Percentiles rank a stretch among this genome's conserved stretches.
These are phyloP conservation scores for Trissoscelio sp. DNA, from an alignment of 2,888 invertebrate species.

Conservation along the genomic window DNA sequence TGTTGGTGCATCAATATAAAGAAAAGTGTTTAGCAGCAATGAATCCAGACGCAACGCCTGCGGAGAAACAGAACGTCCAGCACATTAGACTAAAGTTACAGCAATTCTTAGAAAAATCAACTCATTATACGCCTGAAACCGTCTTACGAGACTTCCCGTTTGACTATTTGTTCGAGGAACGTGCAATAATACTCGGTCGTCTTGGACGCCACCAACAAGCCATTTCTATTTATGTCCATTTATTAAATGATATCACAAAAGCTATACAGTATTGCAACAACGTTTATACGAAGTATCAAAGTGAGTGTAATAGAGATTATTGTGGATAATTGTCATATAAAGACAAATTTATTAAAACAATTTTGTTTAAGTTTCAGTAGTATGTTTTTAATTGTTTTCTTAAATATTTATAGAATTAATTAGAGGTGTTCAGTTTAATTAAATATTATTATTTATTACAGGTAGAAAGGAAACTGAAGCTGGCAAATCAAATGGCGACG, in stretches of 20 bases:
- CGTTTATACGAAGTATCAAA: constrained; percentile 85
- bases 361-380: too few relatives aligned
- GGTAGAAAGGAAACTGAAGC: constrained; percentile 74
- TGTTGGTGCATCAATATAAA: constrained; percentile 94
- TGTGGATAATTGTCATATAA: too few relatives aligned
- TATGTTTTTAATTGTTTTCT: too few relatives aligned
- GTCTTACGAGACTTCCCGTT: constrained; percentile 94
- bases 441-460: constrained; percentile 51
- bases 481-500: constrained; percentile 77
- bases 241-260: constrained; percentile 91
- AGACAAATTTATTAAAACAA: too few relatives aligned
- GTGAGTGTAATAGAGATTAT: constrained; percentile 72
- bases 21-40: constrained; percentile 85
- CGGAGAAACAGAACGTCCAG: constrained; percentile 84
- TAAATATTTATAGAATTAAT: constrained; percentile 5
- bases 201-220: constrained; percentile 96
- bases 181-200: constrained; percentile 96
- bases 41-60: constrained; percentile 80
- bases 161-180: constrained; percentile 94
- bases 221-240: constrained; percentile 94
- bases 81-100: constrained; percentile 87
- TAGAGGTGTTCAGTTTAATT: background rate
- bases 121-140: constrained; percentile 92
- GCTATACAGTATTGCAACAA: constrained; percentile 94
- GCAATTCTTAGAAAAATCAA: constrained; percentile 91